A percentile compares a stretch with the other conserved stretches of the same genome.
Evolutionary conservation across 92 coral and sea anemone genomes (phyloP).

Genomic region (Virgularia gustaviana): DNA sequence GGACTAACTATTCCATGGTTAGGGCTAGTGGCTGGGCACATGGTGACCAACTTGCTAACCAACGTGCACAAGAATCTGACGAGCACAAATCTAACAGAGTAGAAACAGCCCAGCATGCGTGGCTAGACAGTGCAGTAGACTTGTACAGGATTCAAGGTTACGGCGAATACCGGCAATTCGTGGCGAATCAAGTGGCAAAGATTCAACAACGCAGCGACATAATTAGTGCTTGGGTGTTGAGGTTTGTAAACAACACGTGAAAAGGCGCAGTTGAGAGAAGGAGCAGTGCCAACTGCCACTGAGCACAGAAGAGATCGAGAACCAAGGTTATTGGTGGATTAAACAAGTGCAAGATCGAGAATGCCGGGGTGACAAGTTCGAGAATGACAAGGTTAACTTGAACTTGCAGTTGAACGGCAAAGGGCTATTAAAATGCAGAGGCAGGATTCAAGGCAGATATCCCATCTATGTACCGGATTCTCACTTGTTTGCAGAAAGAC

Average conservation of each 20-base stretch:
- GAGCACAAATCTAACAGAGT: not conserved
- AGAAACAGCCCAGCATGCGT: not conserved
- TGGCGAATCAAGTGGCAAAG: not conserved
- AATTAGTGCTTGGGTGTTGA: not conserved
- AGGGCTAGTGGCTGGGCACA: constrained; percentile 2
- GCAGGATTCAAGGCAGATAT: not conserved
- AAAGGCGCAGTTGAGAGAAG: not conserved
- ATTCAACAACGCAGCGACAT: not conserved
- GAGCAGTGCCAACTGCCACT: too few relatives aligned
- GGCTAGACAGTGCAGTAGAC: not conserved
- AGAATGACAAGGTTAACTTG: not conserved
- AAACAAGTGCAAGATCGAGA: not conserved
- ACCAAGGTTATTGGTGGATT: not conserved
- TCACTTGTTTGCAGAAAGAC: not conserved
- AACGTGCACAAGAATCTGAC: not conserved
- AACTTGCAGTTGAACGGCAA: not conserved
- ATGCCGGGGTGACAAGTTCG: not conserved
- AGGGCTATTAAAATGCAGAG: not conserved
- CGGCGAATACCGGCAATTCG: not conserved
- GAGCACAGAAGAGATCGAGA: not conserved
- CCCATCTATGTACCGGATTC: not conserved
- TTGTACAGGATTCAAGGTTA: not conserved
- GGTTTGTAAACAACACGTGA: not conserved
- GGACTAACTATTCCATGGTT: constrained; percentile 13
- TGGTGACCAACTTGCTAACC: not conserved